A percentile compares a stretch with the other conserved stretches of the same genome.
phyloP scores from a whole-genome alignment of 2,888 invertebrate species.

The Theodoxus fluviatilis region DNA sequence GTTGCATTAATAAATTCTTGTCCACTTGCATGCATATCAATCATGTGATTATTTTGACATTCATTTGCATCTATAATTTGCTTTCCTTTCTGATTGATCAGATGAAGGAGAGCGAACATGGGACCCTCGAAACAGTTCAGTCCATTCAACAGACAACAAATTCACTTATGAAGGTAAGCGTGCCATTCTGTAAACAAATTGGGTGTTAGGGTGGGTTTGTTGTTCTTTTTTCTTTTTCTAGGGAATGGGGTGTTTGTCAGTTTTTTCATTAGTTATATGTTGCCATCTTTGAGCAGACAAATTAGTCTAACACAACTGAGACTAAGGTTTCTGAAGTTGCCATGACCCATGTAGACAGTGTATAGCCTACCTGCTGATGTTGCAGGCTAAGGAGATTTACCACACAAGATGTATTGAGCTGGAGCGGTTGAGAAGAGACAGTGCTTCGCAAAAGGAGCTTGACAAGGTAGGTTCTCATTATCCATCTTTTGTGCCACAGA shows the following conservation, averaged over 20 bases:
- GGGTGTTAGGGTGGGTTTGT: not conserved
- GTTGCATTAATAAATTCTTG: no score
- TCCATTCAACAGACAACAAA: slow-evolving; percentile 88
- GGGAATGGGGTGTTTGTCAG: not conserved
- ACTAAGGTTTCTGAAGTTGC: no score
- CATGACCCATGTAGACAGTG: no score
- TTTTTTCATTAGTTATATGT: not conserved
- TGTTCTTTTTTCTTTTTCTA: not conserved
- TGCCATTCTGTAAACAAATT: not conserved
- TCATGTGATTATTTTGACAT: not conserved
- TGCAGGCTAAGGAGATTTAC: slow-evolving; percentile 85
- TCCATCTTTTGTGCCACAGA: no score
- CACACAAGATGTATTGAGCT: slow-evolving; percentile 84
- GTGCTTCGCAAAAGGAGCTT: slow-evolving; percentile 87
- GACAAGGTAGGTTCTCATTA: no score
- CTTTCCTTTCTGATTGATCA: slow-evolving; percentile 49
- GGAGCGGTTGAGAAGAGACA: slow-evolving; percentile 89
- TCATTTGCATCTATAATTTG: not conserved
- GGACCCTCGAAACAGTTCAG: slow-evolving; percentile 85
- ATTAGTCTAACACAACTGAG: no score
- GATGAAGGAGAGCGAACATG: slow-evolving; percentile 93
- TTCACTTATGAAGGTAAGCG: slow-evolving; percentile 72
- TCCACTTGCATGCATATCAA: no score
- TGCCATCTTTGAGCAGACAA: not conserved
- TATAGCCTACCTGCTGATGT: no score